phyloP scores from a whole-genome alignment of 2,888 invertebrate genomes.

The Eumacrocentrus americanus region DNA sequence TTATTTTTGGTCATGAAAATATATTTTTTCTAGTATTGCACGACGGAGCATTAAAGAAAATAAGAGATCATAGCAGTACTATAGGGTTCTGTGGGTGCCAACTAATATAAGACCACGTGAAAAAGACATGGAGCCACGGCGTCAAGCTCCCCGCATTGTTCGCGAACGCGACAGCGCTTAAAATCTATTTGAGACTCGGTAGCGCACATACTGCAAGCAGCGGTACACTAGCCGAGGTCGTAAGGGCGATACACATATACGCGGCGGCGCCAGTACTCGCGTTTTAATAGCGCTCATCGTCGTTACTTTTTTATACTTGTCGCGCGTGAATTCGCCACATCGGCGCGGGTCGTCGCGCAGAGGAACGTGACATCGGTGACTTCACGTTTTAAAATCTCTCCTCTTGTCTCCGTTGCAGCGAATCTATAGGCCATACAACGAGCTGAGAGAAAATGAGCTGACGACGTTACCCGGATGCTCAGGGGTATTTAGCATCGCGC shows the following conservation, averaged over 20 bases:
- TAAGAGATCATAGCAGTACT: too few relatives aligned
- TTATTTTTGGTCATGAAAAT: too few relatives aligned
- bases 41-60: too few relatives aligned
- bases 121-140: too few relatives aligned
- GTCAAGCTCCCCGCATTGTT: too few relatives aligned
- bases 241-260: too few relatives aligned
- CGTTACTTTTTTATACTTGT: slow-evolving; percentile 23
- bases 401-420: background rate
- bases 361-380: slow-evolving; percentile 15
- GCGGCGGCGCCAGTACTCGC: slow-evolving; percentile 33
- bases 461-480: background rate
- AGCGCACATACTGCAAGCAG: background rate
- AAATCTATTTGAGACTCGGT: slow-evolving; percentile 37
- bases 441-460: slow-evolving; percentile 1
- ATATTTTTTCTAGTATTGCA: too few relatives aligned
- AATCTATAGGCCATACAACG: too few relatives aligned
- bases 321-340: slow-evolving; percentile 18
- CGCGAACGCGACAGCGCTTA: slow-evolving; percentile 16
- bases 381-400: background rate
- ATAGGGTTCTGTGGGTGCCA: too few relatives aligned
- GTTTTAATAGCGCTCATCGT: slow-evolving; percentile 29
- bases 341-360: slow-evolving; percentile 19
- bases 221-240: too few relatives aligned
- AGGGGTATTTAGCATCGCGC: background rate
- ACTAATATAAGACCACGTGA: slow-evolving; percentile 33